These are phyloP conservation scores for Cynopterus sphinx DNA, from an alignment of 2,797 vertebrate species.

Conservation along the genomic window DNA sequence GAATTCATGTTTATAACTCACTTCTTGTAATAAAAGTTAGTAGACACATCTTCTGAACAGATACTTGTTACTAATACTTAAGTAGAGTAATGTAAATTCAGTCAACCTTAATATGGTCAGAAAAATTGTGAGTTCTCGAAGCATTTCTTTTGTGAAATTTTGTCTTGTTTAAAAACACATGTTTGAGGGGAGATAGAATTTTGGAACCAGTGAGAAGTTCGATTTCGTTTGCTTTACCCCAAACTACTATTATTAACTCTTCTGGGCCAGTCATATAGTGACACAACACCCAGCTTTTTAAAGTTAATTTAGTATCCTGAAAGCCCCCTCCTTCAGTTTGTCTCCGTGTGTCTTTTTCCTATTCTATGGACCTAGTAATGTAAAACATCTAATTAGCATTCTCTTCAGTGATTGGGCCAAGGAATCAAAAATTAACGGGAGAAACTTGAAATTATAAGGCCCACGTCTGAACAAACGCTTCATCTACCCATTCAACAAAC, in stretches of 20 bases:
- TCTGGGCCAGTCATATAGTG: background rate
- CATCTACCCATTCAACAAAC: background rate
- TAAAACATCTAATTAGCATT: background rate
- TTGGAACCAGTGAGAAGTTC: background rate
- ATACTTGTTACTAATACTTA: background rate
- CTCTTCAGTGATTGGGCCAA: background rate
- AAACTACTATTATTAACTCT: background rate
- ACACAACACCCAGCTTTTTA: background rate
- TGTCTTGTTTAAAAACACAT: background rate
- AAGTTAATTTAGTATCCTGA: background rate
- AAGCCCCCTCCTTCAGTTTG: background rate
- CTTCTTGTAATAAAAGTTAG: background rate
- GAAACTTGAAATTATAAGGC: background rate
- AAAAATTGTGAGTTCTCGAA: background rate
- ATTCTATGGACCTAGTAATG: background rate
- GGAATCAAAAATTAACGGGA: slow-evolving; percentile 4
- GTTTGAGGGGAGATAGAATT: background rate
- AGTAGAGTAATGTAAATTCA: background rate
- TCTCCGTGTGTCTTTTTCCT: slow-evolving; percentile 12
- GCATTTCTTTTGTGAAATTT: background rate
- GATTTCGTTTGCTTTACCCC: background rate
- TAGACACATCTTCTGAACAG: background rate
- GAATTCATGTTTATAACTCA: background rate
- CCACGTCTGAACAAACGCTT: background rate
- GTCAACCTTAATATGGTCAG: background rate